phyloP scores from a whole-genome alignment of 2,113 vertebrate genomes.

The Nesoenas mayeri region DNA sequence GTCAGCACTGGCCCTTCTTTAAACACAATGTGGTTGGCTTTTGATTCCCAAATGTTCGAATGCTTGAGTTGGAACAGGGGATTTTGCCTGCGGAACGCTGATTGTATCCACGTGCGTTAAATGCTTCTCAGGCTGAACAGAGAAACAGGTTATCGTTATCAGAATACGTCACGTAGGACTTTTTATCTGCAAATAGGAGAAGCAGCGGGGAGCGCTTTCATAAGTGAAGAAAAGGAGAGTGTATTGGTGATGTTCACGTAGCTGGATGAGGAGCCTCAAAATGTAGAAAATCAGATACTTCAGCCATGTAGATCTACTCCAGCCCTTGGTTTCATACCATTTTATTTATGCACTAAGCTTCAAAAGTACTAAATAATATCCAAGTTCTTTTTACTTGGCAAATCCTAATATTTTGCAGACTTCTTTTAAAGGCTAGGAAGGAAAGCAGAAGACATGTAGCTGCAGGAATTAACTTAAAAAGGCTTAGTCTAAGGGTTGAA shows the following conservation, averaged over 20 bases:
- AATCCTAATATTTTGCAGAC: neutral
- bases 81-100: neutral
- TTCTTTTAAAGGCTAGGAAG: neutral
- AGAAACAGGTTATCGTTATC: neutral
- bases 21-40: neutral
- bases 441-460: neutral
- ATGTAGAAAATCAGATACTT: no score
- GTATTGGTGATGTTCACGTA: neutral
- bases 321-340: rapidly evolving
- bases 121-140: neutral
- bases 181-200: neutral
- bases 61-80: neutral
- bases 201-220: neutral
- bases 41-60: neutral
- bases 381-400: neutral
- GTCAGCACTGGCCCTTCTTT: neutral
- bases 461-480: neutral
- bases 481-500: neutral
- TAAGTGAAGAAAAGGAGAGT: neutral
- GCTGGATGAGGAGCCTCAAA: neutral
- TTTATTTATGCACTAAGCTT: neutral
- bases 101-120: rapidly evolving
- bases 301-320: neutral
- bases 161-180: neutral
- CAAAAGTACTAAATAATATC: neutral